Evolutionary conservation across 2,888 invertebrate species (phyloP).

Genomic region (Odontothrips loti): DNA sequence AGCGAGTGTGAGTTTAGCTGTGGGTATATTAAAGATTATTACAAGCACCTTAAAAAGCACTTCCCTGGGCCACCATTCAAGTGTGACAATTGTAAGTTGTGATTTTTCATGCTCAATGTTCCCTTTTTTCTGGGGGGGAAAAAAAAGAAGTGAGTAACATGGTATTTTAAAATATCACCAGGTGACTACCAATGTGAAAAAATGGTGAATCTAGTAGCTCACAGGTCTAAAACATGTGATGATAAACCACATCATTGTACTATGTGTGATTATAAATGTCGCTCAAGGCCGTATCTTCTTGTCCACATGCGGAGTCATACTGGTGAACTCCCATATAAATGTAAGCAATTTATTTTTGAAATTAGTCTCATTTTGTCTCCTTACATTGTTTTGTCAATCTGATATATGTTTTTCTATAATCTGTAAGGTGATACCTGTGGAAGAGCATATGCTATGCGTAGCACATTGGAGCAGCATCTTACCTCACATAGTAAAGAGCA

Average conservation of each 20-base stretch:
- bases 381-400: constrained; percentile 26
- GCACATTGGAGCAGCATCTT: constrained; percentile 56
- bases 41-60: constrained; percentile 57
- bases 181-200: constrained; percentile 41
- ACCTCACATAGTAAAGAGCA: constrained; percentile 47
- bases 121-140: constrained; percentile 32
- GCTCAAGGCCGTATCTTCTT: constrained; percentile 55
- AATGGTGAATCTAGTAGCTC: constrained; percentile 56
- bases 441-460: constrained; percentile 56
- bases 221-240: constrained; percentile 55
- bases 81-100: constrained; percentile 53
- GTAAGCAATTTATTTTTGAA: neutral
- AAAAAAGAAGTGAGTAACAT: neutral
- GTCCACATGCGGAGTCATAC: constrained; percentile 58
- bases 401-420: too few relatives aligned
- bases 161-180: constrained; percentile 45
- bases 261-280: constrained; percentile 56
- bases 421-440: constrained; percentile 55
- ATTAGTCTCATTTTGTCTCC: neutral
- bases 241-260: constrained; percentile 51
- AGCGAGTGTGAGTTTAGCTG: constrained; percentile 59
- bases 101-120: constrained; percentile 35
- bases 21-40: constrained; percentile 59
- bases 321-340: constrained; percentile 53
- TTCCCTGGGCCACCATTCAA: constrained; percentile 60